Conservation (phyloP, 2,888 invertebrate genomes). For the Orchesellides sinensis region DNA sequence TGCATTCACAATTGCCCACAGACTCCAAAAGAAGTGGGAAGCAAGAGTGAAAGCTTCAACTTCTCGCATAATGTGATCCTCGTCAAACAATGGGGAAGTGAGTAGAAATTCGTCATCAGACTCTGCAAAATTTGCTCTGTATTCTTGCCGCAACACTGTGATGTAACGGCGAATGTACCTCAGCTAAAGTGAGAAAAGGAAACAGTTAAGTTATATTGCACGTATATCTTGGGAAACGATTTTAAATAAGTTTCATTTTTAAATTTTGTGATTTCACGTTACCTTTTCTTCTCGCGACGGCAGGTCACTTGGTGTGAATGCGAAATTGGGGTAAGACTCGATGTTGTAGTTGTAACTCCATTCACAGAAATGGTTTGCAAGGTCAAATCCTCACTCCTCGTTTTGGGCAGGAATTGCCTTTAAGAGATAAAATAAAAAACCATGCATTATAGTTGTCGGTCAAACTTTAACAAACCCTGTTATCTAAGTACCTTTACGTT, state of each 20-base stretch:
- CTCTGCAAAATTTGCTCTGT: conserved; percentile 75
- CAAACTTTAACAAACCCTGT: conserved; percentile 29
- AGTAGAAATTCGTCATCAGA: conserved; percentile 76
- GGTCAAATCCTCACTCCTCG: conserved; percentile 90
- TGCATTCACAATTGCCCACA: conserved; percentile 95
- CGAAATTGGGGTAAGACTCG: conserved; percentile 86
- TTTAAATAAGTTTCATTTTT: not conserved
- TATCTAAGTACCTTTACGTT: conserved; percentile 57
- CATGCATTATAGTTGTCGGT: conserved; percentile 10
- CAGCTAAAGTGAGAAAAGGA: conserved; percentile 76
- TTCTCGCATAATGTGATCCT: conserved; percentile 84
- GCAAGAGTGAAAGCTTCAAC: conserved; percentile 90
- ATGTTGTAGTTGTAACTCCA: conserved; percentile 94
- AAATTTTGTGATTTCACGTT: conserved; percentile 65
- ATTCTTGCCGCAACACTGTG: conserved; percentile 77
- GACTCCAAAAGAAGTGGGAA: conserved; percentile 95
- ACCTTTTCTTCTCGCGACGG: conserved; percentile 90
- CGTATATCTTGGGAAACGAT: not conserved
- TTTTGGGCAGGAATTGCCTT: conserved; percentile 78
- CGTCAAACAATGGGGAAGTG: conserved; percentile 76
- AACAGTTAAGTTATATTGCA: conserved; percentile 9
- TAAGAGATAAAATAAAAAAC: conserved; percentile 35
- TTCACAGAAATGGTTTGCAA: conserved; percentile 96
- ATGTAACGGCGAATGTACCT: conserved; percentile 81
- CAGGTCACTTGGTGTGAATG: conserved; percentile 82